phyloP scores from a whole-genome alignment of 2,888 invertebrate genomes.

The Lydus trimaculatus region DNA sequence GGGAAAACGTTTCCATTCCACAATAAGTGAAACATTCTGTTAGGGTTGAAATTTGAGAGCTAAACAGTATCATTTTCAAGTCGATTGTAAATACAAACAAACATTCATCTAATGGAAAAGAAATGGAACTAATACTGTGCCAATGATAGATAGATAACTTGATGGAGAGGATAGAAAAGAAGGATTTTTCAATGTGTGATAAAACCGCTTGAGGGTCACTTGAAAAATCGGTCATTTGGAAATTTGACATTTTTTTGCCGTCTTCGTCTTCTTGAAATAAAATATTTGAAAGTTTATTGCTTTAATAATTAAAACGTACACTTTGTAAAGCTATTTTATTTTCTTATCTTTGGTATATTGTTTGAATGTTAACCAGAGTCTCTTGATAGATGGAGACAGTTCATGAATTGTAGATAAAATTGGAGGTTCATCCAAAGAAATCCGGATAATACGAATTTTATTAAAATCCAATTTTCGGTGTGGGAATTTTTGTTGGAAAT shows the following conservation, averaged over 20 bases:
- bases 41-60: not conserved
- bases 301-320: not conserved
- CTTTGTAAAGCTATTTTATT: not conserved
- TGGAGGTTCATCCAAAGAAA: not conserved
- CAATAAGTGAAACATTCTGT: not conserved
- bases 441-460: not conserved
- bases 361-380: not conserved
- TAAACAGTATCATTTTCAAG: not conserved
- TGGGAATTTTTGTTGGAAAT: not conserved
- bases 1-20: not conserved
- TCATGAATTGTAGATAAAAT: not conserved
- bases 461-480: not conserved
- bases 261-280: too few species aligned
- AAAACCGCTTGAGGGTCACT: not conserved
- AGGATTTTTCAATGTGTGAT: not conserved
- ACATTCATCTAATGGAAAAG: conserved; percentile 28
- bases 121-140: conserved; percentile 22
- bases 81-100: not conserved
- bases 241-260: not conserved
- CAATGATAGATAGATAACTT: not conserved
- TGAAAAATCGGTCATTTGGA: not conserved
- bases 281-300: not conserved
- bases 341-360: not conserved
- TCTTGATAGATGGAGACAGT: not conserved
- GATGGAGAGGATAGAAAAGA: not conserved